Evolutionary conservation across 2,888 invertebrate species (phyloP), one percentile per base, ranked within the genome.

Genomic region (Hoplodrina ambigua): DNA sequence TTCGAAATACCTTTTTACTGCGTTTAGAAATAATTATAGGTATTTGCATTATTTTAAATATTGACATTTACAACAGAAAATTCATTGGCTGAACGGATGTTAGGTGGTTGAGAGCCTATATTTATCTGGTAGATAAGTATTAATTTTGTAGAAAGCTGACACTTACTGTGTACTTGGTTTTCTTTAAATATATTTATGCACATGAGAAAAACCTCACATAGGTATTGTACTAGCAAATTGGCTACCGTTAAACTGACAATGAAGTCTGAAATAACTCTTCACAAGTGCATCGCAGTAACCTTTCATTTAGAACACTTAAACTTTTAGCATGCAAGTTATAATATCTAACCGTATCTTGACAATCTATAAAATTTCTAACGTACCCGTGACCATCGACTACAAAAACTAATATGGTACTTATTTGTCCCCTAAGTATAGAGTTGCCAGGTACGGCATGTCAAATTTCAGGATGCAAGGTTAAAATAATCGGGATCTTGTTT

Each of bases 321-420:
- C 11, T 30, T 44, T 69, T 11, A 25, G 6, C 19, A 25, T 33
- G n/a, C 10, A 54, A 17, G 19, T 2, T 53, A 37, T 56, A 60
- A 37, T 56, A 60, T 69, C 56, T 20, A 63, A 19, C 3, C 17
- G 20, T 52, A 54, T 63, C 19, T 63, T 33, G 10, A 57, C 11
- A 17, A 53, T 57, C 30, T 41, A 33, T 13, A 11, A 55, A 41
- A 59, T 53, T 2, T 20, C 53, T 13, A n/a, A 58, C 37, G 37
- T 6, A 52, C n/a, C 6, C 4, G 37, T 37, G n/a, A 30, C 52
- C 37, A 52, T 50, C 30, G 25, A 50, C 41, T 19, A 19, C 13
- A 19, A 30, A 19, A 64, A 70, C 33, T 37, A 44, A 71, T 63
- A 76, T 66, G 11, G 4, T 56, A 44, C 15, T 60, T 63, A 63